Evolutionary conservation across 2,113 vertebrate species (phyloP), one percentile per base, ranked within the genome.

Genomic region (Plotosus lineatus): DNA sequence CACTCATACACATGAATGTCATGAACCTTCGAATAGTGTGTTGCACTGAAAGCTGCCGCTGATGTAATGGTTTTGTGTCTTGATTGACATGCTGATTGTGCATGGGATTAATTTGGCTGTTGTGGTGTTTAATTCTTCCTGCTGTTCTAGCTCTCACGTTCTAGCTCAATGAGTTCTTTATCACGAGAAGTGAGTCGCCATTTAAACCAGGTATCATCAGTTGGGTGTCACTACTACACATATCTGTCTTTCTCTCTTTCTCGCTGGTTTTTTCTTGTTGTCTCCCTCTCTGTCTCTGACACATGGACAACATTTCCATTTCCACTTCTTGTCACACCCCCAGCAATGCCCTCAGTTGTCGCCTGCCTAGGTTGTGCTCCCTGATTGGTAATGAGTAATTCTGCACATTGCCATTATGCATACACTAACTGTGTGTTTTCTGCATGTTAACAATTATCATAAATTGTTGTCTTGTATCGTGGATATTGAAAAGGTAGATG

Each of bases 141-240:
- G 93, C 93, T 94, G 91, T 96, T 93, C 91, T 92, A 98, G 97
- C 97, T 97, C 87, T 98, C 96, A 84, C 95, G 96, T 92, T 98
- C 96, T 95, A 97, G 97, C 92, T 98, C 97, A 91, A 94, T 96
- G 97, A 98, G 97, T 92, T 97, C 96, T 91, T 95, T 98, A 92
- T 98, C 97, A 88, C 94, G 95, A 61, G 97, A 98, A 96, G 96
- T 98, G 91, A 97, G 96, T 96, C 96, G 95, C 94, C 97, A 97
- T 94, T 94, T 98, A 91, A 94, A 96, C 88, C 96, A 98, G 97
- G 97, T 97, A 97, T 94, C 88, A 93, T 86, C 89, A 92, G 94
- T 94, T 92, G 94, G 94, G 90, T 60, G 83, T 88, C 81, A 75
- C 87, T 84, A 9, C 82, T 79, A 82, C 84, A 76, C 78, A 50